Evolutionary conservation across 2,797 vertebrate species (phyloP).

Genomic region (Pseudochromis fuscus): DNA sequence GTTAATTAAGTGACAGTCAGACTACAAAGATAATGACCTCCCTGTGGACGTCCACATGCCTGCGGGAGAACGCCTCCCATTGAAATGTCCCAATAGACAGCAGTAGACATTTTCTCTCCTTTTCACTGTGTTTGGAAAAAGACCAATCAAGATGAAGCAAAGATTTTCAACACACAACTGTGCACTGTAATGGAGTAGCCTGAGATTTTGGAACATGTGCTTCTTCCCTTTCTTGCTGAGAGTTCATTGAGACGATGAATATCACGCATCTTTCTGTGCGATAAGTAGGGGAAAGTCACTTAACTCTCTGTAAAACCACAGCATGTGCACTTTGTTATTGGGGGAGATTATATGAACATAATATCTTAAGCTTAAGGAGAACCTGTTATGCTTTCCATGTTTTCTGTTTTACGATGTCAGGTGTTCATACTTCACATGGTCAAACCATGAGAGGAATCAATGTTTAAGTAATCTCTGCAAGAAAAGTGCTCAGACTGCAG

Average conservation of each 20-base stretch:
- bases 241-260: background rate
- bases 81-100: slow-evolving; percentile 44
- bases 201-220: slow-evolving; percentile 2
- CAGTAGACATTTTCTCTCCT: slow-evolving; percentile 41
- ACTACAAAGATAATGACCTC: slow-evolving; percentile 76
- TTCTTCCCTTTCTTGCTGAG: background rate
- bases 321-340: background rate
- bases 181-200: background rate
- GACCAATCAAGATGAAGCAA: slow-evolving; percentile 13
- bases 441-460: no score
- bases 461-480: no score
- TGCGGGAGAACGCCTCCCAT: slow-evolving; percentile 47
- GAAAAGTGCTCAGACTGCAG: no score
- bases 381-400: no score
- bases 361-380: no score
- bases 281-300: background rate
- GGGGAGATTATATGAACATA: no score
- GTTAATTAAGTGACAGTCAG: slow-evolving; percentile 73
- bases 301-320: background rate
- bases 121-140: slow-evolving; percentile 47
- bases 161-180: background rate
- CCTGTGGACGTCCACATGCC: slow-evolving; percentile 62
- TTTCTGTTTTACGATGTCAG: no score
- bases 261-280: background rate
- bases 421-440: no score